Evolutionary conservation across 1,140 invertebrate genomes (phyloP).

Genomic region (Muscidifurax raptorellus): DNA sequence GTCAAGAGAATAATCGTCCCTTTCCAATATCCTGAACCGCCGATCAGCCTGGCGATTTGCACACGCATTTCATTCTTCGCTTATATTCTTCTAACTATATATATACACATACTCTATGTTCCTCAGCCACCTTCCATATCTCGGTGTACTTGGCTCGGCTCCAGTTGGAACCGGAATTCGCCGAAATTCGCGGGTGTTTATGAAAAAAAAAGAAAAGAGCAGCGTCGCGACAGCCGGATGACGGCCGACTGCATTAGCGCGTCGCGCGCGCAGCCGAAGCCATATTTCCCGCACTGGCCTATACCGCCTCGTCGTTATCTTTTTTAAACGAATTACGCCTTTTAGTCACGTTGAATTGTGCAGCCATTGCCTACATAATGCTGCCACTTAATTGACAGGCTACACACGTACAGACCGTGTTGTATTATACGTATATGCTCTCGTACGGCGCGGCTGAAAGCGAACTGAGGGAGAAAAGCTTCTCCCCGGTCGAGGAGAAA

Average conservation of each 20-base stretch:
- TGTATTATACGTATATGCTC: background rate
- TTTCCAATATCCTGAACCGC: background rate
- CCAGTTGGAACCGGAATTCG: background rate
- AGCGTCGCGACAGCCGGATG: constrained; percentile 48
- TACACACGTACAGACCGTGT: background rate
- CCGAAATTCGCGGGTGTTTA: no score
- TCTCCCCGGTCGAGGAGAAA: background rate
- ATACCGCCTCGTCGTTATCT: constrained; percentile 36
- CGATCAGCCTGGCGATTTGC: background rate
- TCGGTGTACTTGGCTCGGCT: background rate
- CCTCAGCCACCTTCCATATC: background rate
- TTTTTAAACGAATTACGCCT: constrained; percentile 69
- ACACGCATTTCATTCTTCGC: background rate
- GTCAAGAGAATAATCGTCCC: no score
- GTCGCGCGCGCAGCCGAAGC: constrained; percentile 61
- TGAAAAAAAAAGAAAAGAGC: background rate
- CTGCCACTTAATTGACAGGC: constrained; percentile 61
- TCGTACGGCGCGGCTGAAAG: no score
- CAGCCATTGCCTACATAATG: constrained; percentile 55
- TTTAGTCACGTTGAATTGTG: constrained; percentile 65
- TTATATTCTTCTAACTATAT: background rate
- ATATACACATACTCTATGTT: background rate
- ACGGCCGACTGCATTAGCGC: constrained; percentile 55
- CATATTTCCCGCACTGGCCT: constrained; percentile 57
- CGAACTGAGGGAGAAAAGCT: background rate